Conservation (phyloP, 2,888 invertebrate species). For the Drosophila robusta region DNA sequence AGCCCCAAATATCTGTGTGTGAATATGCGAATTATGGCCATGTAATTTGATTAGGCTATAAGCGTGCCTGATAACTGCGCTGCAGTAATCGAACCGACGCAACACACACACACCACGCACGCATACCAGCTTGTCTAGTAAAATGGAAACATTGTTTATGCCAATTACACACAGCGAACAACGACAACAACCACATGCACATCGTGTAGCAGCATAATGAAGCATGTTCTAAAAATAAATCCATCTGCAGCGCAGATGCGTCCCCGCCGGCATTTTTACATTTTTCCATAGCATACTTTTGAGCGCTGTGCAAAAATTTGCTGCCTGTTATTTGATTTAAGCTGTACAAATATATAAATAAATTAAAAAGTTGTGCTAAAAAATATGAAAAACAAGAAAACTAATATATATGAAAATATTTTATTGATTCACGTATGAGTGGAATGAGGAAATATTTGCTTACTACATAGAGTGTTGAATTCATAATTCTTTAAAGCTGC, state of each 20-base stretch:
- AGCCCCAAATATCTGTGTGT: conserved; percentile 13
- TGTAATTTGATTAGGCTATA: conserved; percentile 60
- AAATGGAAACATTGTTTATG: conserved; percentile 19
- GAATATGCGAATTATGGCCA: conserved; percentile 43
- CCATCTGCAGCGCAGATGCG: conserved; percentile 1
- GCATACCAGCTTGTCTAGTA: conserved; percentile 12
- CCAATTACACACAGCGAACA: conserved; percentile 19
- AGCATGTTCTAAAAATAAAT: conserved; percentile 34
- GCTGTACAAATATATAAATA: background rate
- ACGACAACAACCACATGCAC: background rate
- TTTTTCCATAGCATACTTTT: conserved; percentile 31
- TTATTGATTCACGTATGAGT: background rate
- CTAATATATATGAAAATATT: background rate
- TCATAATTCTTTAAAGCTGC: background rate
- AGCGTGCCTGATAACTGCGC: conserved; percentile 36
- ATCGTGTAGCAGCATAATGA: conserved; percentile 15
- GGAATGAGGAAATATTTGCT: background rate
- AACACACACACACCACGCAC: conserved; percentile 1
- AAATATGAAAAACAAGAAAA: background rate
- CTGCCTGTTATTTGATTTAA: background rate
- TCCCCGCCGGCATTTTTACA: conserved; percentile 8
- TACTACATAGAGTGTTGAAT: background rate
- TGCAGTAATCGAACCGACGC: conserved; percentile 18
- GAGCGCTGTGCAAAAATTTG: conserved; percentile 10
- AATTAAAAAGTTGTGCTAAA: background rate